phyloP scores from a whole-genome alignment of 2,797 vertebrate genomes.

The Oryzias dopingdopingensis region DNA sequence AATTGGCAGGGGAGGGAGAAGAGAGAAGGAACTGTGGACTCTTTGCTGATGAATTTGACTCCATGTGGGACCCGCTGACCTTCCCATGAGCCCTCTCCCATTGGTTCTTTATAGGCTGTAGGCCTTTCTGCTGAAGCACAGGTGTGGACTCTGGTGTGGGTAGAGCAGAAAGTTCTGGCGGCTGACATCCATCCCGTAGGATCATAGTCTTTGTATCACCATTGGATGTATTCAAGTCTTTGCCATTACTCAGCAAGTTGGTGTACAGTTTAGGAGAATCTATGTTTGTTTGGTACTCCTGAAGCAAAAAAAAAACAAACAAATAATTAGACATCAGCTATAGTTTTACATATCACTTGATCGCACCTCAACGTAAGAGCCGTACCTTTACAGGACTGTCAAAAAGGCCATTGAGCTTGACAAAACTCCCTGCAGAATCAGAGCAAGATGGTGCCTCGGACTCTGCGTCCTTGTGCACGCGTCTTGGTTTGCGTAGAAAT shows the following conservation, averaged over 20 bases:
- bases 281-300: constrained; percentile 91
- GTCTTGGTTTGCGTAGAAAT: constrained; percentile 88
- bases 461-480: constrained; percentile 91
- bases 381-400: constrained; percentile 92
- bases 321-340: constrained; percentile 34
- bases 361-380: constrained; percentile 3
- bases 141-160: constrained; percentile 97
- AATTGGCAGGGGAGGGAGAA: constrained; percentile 80
- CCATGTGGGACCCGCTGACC: constrained; percentile 83
- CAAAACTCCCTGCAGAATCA: constrained; percentile 93
- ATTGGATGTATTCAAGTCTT: constrained; percentile 82
- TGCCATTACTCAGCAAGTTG: constrained; percentile 88
- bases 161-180: constrained; percentile 92
- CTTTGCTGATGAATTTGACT: constrained; percentile 81
- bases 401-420: constrained; percentile 93
- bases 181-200: constrained; percentile 86
- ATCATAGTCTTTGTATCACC: constrained; percentile 90
- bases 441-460: constrained; percentile 89
- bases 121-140: constrained; percentile 92
- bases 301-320: constrained; percentile 15
- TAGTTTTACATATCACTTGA: constrained; percentile 13
- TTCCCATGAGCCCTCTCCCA: constrained; percentile 86
- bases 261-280: constrained; percentile 95
- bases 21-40: constrained; percentile 90
- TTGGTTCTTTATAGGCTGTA: constrained; percentile 92